Base-by-base conservation (phyloP, 2,113 vertebrate genomes). In the Myiozetetes cayanensis region DNA sequence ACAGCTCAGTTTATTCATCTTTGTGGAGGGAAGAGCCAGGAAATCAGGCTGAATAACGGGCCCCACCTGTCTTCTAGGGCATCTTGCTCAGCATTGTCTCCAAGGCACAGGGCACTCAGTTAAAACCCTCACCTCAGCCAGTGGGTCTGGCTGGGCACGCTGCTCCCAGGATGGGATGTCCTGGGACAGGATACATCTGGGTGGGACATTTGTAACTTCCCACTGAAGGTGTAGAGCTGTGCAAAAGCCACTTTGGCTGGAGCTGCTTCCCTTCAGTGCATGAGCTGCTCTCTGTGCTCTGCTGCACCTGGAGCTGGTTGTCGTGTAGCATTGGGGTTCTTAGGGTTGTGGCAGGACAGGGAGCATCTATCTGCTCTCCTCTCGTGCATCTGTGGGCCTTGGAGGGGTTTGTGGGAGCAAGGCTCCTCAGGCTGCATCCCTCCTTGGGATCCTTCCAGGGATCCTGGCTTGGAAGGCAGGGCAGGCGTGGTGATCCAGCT, bases 401-500 rank as follows among this genome's bases (percentile, higher is more conserved):
- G 44, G 23, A 68, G 70, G 25, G 25, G 30, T 66, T 59, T 43
- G 14, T 27, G 17, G 33, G 20, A 62, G 17, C 1, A 4, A n/a
- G 12, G 46, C 14, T 67, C 7, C 24, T 76, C 7, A 1, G 55
- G 37, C 41, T 85, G 27, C 65, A n/a, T 72, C 21, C 24, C 22
- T 5, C 8, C 46, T 20, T 77, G 61, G 47, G 37, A 65, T 81
- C 25, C 30, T 6, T 70, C n/a, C 66, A 59, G 75, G 49, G 10
- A 71, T 83, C 41, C 50, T 8, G 2, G 50, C 49, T 73, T 15
- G 4, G 4, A 76, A 46, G 37, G 65, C 46, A 58, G 46, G 47
- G 10, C 14, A 6, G 52, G 52, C 7, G 0, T 21, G 5, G 1
- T 35, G 44, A 66, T 59, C 67, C 53, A 52, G 0, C 30, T 27